Evolutionary conservation across 2,888 invertebrate genomes (phyloP), one percentile per base, ranked within the genome.

Genomic region (Conistra vaccinii): DNA sequence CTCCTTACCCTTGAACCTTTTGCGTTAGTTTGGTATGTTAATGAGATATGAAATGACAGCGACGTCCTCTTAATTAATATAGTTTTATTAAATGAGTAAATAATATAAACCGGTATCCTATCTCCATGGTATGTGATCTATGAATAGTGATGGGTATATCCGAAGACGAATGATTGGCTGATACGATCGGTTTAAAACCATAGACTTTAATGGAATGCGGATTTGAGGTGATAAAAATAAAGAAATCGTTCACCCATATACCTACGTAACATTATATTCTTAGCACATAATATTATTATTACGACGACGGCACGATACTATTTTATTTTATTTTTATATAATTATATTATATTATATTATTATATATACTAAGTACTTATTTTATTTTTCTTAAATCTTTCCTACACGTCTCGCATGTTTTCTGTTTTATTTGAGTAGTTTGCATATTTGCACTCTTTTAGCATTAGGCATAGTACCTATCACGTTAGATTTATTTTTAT

Each of bases 131-230:
- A 69, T 80, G 82, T 89, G 84, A 87, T 85, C 76, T 85, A 81
- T 86, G 84, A 84, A 86, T 89, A 86, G 69, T 80, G 72, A 81
- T 63, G 26, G 57, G 58, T 72, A 53, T 65, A 63, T 68, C 61
- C 73, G 71, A 66, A 68, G 65, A 35, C 66, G 20, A 72, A 5
- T 53, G 62, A 68, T 74, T 57, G 69, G 81, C 2, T 72, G 69
- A 73, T 75, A 68, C 80, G 69, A 80, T 76, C 39, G 85, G 83
- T 80, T 85, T 48, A 23, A 87, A 86, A 86, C 87, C 87, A 83
- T 83, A 70, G 71, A 85, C 69, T 65, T 35, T 69, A 68, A 58
- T 85, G 86, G 90, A 90, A 90, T 90, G 90, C 90, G 90, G 90
- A 89, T 89, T 85, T 75, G 57, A 72, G 58, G 57, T 67, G 45